phyloP scores from a whole-genome alignment of 2,113 vertebrate genomes.

The Salminus brasiliensis region DNA sequence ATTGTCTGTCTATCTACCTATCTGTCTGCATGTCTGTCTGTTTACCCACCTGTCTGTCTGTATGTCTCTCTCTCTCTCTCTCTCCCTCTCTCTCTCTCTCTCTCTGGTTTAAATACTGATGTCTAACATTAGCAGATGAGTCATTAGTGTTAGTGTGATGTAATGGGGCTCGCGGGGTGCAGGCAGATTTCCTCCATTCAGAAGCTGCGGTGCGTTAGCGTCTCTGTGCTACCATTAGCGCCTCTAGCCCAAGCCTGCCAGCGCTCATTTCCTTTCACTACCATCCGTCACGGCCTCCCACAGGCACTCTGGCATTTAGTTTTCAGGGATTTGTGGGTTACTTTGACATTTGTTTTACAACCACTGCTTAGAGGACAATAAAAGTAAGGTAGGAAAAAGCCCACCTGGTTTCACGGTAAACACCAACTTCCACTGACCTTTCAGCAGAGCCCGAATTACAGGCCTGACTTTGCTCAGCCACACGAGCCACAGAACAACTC shows the following conservation, averaged over 20 bases:
- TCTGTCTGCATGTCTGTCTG: not conserved
- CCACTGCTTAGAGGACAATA: not conserved
- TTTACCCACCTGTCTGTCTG: not conserved
- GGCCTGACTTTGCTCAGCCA: not conserved
- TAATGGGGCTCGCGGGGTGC: not conserved
- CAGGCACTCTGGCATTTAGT: not conserved
- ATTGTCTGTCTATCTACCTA: not conserved
- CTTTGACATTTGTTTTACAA: not conserved
- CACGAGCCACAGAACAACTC: not conserved
- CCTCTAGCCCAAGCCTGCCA: too few relatives aligned
- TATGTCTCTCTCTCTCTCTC: not conserved
- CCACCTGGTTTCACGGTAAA: not conserved
- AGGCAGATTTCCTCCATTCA: not conserved
- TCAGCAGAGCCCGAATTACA: not conserved
- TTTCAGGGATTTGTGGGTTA: not conserved
- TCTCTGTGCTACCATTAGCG: not conserved
- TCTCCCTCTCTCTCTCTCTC: not conserved
- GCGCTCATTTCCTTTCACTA: not conserved
- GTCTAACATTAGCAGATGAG: not conserved
- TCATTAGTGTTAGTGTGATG: constrained; percentile 1
- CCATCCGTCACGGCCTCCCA: not conserved
- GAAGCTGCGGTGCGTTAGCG: not conserved
- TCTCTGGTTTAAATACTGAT: not conserved
- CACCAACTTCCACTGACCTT: not conserved
- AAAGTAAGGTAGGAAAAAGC: not conserved